A percentile compares a stretch with the other conserved stretches of the same genome.
Evolutionary conservation across 2,888 invertebrate genomes (phyloP).

Genomic region (Anoplius nigerrimus): DNA sequence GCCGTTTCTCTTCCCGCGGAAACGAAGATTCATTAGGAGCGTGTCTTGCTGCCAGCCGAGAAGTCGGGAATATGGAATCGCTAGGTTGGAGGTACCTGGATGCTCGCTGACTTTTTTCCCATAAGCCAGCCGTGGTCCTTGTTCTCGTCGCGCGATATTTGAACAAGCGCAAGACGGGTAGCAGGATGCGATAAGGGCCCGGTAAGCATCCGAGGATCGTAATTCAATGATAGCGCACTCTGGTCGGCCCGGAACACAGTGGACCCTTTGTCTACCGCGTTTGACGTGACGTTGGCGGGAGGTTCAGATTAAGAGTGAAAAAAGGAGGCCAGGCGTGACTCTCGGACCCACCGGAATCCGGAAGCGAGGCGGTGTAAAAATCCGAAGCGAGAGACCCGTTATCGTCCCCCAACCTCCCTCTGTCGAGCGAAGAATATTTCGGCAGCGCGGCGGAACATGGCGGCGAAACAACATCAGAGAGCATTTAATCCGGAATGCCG

Average conservation of each 20-base stretch:
- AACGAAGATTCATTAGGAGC: no score
- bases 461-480: constrained; percentile 51
- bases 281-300: constrained; percentile 8
- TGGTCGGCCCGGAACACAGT: constrained; percentile 40
- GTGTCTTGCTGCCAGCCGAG: no score
- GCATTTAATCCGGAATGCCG: constrained; percentile 59
- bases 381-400: background rate
- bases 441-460: constrained; percentile 15
- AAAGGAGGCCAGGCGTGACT: background rate
- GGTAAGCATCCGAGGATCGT: constrained; percentile 59
- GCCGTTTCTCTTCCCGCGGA: no score
- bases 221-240: constrained; percentile 64
- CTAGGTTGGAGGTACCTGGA: no score
- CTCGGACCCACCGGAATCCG: constrained; percentile 24
- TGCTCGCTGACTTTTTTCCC: no score
- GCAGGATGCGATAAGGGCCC: constrained; percentile 64
- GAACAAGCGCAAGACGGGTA: constrained; percentile 61
- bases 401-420: background rate
- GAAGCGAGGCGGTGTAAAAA: constrained; percentile 19
- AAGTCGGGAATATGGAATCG: no score
- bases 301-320: constrained; percentile 25
- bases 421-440: background rate
- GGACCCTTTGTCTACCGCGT: constrained; percentile 46
- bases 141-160: constrained; percentile 30
- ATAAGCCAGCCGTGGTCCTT: constrained; percentile 6